Evolutionary conservation across 2,888 invertebrate genomes (phyloP), one percentile per base, ranked within the genome.

Genomic region (Gerosis bhagava): DNA sequence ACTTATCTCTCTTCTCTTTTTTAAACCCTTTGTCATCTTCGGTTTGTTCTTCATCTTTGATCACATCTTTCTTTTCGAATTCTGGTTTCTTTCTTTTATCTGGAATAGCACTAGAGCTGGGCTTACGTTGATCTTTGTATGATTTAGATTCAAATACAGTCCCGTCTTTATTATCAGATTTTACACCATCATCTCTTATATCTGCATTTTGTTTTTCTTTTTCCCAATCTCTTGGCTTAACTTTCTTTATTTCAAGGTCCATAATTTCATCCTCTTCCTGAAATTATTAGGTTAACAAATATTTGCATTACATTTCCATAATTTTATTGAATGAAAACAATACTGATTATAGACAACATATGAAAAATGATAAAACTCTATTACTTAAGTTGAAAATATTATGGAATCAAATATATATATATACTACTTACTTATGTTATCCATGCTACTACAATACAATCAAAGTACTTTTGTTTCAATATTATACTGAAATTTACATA

Each of bases 51-150:
- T 83, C 86, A 40, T 89, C 89, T 51, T 84, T 87, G 28, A 69
- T 59, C 42, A 63, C 73, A 32, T 80, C 86, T 41, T 82, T 89
- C 40, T 83, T 89, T 43, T 83, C 84, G 60, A 67, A 73, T 36
- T 90, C 89, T 50, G 66, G 48, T 57, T 77, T 84, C 57, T 90
- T 88, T 53, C 88, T 89, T 51, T 87, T 87, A 50, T 91, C 90
- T 53, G 70, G 66, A 29, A 77, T 64, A 49, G 66, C 57, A 56
- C 75, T 83, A 44, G 67, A 54, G 13, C 63, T 69, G 46, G 70
- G 44, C 59, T 87, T 88, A n/a, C 81, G 73, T 52, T 75, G 80
- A 24, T 86, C 87, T 60, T 80, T 80, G 51, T 74, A 83, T 10
- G 77, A 72, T 69, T 84, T 86, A 36, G 81, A 78, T 70, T 89